These are phyloP conservation scores for Piezodorus guildinii DNA, from an alignment of 1,140 invertebrate genomes.

Conservation along the genomic window DNA sequence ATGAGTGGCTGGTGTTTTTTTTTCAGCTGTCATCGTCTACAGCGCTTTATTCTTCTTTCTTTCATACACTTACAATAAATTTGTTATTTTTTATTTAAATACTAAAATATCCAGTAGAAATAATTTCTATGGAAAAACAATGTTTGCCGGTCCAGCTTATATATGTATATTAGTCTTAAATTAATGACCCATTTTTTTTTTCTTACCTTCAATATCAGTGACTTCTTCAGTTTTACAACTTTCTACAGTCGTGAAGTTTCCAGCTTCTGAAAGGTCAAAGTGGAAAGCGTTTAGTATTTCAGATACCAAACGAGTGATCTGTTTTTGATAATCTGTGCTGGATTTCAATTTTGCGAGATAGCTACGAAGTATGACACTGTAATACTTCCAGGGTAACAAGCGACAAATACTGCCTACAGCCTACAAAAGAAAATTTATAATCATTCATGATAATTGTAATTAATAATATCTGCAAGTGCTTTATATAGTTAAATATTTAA, in stretches of 20 bases:
- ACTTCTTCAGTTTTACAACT: neutral
- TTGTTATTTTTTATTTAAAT: too few relatives aligned
- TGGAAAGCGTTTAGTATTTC: slow-evolving; percentile 84
- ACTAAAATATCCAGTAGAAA: too few relatives aligned
- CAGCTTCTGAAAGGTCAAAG: slow-evolving; percentile 67
- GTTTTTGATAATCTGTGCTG: slow-evolving; percentile 64
- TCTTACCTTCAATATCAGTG: neutral
- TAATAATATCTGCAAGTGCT: too few relatives aligned
- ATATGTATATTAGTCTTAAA: neutral
- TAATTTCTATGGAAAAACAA: too few relatives aligned
- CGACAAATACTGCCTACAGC: slow-evolving; percentile 60
- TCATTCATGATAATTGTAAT: too few relatives aligned
- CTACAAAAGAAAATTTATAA: slow-evolving; percentile 28
- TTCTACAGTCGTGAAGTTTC: neutral
- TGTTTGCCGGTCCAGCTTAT: too few relatives aligned
- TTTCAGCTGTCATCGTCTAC: too few relatives aligned
- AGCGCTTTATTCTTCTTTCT: too few relatives aligned
- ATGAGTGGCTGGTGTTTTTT: too few relatives aligned
- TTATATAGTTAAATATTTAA: too few relatives aligned
- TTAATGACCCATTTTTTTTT: too few relatives aligned
- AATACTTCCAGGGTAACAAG: slow-evolving; percentile 75
- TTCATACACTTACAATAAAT: too few relatives aligned
- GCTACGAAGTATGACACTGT: slow-evolving; percentile 63
- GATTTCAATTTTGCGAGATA: slow-evolving; percentile 64
- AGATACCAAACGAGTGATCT: slow-evolving; percentile 66